Evolutionary conservation across 2,797 vertebrate genomes (phyloP), one percentile per base, ranked within the genome.

Genomic region (Synanceia verrucosa): DNA sequence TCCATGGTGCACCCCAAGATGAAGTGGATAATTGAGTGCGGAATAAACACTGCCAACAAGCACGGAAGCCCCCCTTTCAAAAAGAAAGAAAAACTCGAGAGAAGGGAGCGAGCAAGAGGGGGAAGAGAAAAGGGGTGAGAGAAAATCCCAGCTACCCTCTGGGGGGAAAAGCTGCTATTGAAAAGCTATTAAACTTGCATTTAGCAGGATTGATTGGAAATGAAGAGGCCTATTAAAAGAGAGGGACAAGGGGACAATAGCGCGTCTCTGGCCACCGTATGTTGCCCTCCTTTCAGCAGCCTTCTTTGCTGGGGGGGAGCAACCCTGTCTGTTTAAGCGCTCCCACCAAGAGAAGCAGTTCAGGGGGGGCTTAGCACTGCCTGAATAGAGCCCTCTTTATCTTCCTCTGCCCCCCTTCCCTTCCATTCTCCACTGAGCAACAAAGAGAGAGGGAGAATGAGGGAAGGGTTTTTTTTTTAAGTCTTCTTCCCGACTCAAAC

Each of bases 131-230:
- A 72, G 78, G 76, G 83, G 79, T 66, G 64, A 48, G 58, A 89
- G 92, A 92, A 92, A 93, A 94, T 91, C 91, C 91, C 84, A 80
- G 83, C 87, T 76, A 85, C 90, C 92, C 93, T 92, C 88, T 80
- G 86, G 92, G 92, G 88, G 89, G 87, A 51, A 87, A 90, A 91
- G 90, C 91, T 84, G 86, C 93, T 94, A 94, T 95, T 95, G 94
- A 95, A 95, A 94, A 94, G 93, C 94, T 95, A 95, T 95, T 95
- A 95, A 95, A 94, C 92, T 94, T 93, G 93, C 94, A 94, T 95
- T 95, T 95, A 94, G 92, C 91, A 91, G 93, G 94, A 94, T 94
- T 95, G 94, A 95, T 95, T 95, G 91, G 94, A 93, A 95, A 94
- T 94, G 93, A 95, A 95, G 94, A 95, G 93, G 93, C 93, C 93